Evolutionary conservation across 2,888 invertebrate genomes (phyloP).

Genomic region (Calliphora vomitoria): DNA sequence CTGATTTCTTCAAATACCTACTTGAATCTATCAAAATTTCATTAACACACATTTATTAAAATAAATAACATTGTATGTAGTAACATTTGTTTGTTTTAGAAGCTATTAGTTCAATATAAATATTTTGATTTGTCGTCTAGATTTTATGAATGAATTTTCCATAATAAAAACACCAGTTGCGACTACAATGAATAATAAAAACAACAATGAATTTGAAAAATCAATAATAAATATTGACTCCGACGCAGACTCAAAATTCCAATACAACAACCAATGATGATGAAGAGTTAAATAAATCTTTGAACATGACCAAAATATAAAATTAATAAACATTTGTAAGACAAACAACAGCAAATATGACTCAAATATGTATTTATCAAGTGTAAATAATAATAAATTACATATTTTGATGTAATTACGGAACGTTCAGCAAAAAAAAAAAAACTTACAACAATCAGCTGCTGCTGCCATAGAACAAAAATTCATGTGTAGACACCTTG

Average conservation of each 20-base stretch:
- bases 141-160: slow-evolving; percentile 52
- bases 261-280: background rate
- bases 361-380: background rate
- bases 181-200: slow-evolving; percentile 32
- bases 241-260: slow-evolving; percentile 59
- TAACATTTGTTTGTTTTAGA: background rate
- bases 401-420: slow-evolving; percentile 14
- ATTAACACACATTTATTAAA: no score
- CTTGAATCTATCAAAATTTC: no score
- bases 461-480: slow-evolving; percentile 14
- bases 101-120: background rate
- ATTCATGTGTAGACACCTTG: slow-evolving; percentile 46
- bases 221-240: slow-evolving; percentile 60
- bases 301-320: slow-evolving; percentile 1
- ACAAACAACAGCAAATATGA: slow-evolving; percentile 2
- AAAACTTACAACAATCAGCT: slow-evolving; percentile 9
- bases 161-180: slow-evolving; percentile 69
- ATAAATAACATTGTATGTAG: no score
- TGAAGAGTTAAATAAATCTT: slow-evolving; percentile 30
- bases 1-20: no score
- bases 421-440: background rate
- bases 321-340: slow-evolving; percentile 2
- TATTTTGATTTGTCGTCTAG: background rate
- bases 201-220: slow-evolving; percentile 53
- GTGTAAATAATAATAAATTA: background rate